Percentiles rank a stretch among this genome's conserved stretches.
phyloP scores from a whole-genome alignment of 2,113 vertebrate species.

The Crotalus horridus region DNA sequence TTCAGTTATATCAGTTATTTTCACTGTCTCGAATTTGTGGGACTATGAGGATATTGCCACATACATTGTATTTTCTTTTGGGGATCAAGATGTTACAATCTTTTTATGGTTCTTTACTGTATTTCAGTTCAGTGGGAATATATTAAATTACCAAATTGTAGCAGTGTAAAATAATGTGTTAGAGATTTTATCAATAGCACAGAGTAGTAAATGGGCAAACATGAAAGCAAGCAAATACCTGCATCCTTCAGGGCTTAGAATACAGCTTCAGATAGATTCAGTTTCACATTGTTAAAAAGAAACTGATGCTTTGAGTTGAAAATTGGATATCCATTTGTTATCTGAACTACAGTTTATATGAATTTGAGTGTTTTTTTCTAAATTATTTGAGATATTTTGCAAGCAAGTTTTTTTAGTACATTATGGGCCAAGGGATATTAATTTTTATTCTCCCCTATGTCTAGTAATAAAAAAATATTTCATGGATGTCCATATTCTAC shows the following conservation, averaged over 20 bases:
- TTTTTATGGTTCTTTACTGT: background rate
- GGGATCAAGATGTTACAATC: background rate
- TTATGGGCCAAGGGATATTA: background rate
- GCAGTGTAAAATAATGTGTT: background rate
- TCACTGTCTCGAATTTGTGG: background rate
- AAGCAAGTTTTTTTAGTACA: background rate
- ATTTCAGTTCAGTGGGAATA: background rate
- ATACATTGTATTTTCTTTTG: background rate
- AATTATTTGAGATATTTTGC: background rate
- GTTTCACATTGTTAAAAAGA: conserved; percentile 14
- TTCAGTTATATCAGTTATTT: background rate
- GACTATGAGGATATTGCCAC: background rate
- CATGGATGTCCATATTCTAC: background rate
- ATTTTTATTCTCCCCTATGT: background rate
- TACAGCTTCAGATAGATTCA: conserved; percentile 16
- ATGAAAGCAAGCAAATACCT: background rate
- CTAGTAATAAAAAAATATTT: background rate
- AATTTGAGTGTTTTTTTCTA: background rate
- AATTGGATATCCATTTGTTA: background rate
- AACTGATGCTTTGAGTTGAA: background rate
- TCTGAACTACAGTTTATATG: background rate
- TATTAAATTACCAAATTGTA: background rate
- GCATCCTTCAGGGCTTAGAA: background rate
- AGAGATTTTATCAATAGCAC: background rate
- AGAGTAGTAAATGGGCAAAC: background rate